Conservation (phyloP, 2,113 vertebrate genomes). For the Oncorhynchus gorbuscha region DNA sequence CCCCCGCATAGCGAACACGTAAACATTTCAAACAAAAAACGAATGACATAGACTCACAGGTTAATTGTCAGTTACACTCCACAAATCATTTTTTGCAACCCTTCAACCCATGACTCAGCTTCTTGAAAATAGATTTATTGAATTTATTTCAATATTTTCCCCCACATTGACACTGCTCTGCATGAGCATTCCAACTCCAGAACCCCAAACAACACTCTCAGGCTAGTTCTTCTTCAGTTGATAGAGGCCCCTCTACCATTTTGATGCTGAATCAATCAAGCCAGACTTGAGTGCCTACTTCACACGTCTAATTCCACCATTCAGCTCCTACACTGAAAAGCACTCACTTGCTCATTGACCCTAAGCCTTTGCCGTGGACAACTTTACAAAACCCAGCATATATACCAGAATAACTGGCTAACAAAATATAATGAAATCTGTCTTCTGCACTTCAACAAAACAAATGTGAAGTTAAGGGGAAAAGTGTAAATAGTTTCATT, state of each 20-base stretch:
- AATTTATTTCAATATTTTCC: neutral
- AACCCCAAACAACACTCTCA: neutral
- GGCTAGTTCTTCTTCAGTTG: neutral
- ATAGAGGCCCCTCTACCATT: neutral
- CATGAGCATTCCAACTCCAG: neutral
- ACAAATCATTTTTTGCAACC: neutral
- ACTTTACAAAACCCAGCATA: neutral
- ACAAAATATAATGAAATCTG: neutral
- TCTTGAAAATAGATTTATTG: too few relatives aligned
- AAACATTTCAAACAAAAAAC: too few relatives aligned
- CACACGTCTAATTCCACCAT: neutral
- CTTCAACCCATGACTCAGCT: too few relatives aligned
- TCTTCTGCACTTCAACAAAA: neutral
- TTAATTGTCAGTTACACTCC: neutral
- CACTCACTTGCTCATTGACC: neutral
- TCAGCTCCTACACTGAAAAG: neutral
- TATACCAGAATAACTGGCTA: neutral
- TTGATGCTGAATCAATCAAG: neutral
- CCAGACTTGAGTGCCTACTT: neutral
- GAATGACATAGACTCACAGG: too few relatives aligned
- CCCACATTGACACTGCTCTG: neutral
- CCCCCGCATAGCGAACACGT: too few relatives aligned
- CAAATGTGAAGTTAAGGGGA: neutral
- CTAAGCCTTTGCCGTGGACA: neutral
- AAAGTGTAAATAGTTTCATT: neutral